A percentile compares a stretch with the other conserved stretches of the same genome.
These are phyloP conservation scores for Vanessa atalanta DNA, from an alignment of 1,140 invertebrate species.

Conservation along the genomic window DNA sequence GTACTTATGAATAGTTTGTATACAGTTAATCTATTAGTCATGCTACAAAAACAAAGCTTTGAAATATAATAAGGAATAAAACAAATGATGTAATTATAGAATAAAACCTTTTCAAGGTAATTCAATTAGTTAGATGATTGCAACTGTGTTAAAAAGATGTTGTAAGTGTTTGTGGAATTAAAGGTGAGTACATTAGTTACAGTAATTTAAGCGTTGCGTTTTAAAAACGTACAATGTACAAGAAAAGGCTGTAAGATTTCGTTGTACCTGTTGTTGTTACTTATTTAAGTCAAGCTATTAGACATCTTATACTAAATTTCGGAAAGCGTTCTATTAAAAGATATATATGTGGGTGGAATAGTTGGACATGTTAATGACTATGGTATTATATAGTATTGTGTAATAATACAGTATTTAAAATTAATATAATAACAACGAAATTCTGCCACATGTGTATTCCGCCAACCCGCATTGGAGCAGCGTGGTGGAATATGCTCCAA, in stretches of 20 bases:
- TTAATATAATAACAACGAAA: no score
- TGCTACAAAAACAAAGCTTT: background rate
- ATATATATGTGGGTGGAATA: no score
- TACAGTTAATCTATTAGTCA: background rate
- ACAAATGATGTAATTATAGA: conserved; percentile 11
- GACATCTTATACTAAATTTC: background rate
- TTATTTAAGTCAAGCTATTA: background rate
- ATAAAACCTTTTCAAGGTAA: conserved; percentile 17
- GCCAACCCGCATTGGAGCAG: no score
- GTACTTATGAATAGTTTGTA: background rate
- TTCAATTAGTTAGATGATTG: conserved; percentile 16
- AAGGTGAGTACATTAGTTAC: background rate
- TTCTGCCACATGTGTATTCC: no score
- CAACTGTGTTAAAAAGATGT: conserved; percentile 16
- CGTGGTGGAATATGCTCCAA: no score
- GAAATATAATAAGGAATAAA: background rate
- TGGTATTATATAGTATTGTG: no score
- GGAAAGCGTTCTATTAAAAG: no score
- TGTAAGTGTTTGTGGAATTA: conserved; percentile 7
- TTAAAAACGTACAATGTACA: background rate
- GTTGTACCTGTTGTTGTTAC: no score
- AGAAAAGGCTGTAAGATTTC: background rate
- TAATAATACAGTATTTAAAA: no score
- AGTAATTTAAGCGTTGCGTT: background rate
- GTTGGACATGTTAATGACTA: no score